A percentile compares a stretch with the other conserved stretches of the same genome.
Evolutionary conservation across 2,113 vertebrate genomes (phyloP).

Genomic region (Bos javanicus): DNA sequence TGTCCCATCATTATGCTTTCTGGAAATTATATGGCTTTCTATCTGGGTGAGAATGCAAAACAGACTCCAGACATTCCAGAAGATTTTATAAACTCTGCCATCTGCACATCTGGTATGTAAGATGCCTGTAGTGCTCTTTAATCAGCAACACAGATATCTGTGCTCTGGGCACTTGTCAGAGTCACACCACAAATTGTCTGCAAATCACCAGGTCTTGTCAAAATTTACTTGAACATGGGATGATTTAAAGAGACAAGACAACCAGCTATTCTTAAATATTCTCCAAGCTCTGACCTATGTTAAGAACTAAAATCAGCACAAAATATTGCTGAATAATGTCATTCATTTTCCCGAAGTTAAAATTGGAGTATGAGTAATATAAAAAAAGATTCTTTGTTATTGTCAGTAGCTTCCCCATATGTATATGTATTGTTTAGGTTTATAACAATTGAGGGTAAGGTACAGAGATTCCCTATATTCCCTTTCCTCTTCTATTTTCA

Average conservation of each 20-base stretch:
- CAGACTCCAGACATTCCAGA: slow-evolving; percentile 5
- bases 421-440: not conserved
- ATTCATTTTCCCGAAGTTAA: slow-evolving; percentile 31
- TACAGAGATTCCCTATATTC: not conserved
- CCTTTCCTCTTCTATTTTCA: not conserved
- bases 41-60: slow-evolving; percentile 12
- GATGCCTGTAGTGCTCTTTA: not conserved
- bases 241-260: slow-evolving; percentile 40
- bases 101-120: slow-evolving; percentile 43
- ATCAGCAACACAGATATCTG: slow-evolving; percentile 10
- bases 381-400: not conserved
- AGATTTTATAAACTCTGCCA: slow-evolving; percentile 44
- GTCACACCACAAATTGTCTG: not conserved
- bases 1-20: not conserved
- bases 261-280: not conserved
- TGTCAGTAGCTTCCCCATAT: not conserved
- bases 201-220: slow-evolving; percentile 49
- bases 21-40: slow-evolving; percentile 38
- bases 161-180: slow-evolving; percentile 32
- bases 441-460: not conserved
- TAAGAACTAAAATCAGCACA: slow-evolving; percentile 25
- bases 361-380: not conserved
- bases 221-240: slow-evolving; percentile 11
- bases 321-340: not conserved
- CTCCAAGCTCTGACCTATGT: not conserved